Conservation (phyloP, 2,113 vertebrate species). For the Rattus rattus region DNA sequence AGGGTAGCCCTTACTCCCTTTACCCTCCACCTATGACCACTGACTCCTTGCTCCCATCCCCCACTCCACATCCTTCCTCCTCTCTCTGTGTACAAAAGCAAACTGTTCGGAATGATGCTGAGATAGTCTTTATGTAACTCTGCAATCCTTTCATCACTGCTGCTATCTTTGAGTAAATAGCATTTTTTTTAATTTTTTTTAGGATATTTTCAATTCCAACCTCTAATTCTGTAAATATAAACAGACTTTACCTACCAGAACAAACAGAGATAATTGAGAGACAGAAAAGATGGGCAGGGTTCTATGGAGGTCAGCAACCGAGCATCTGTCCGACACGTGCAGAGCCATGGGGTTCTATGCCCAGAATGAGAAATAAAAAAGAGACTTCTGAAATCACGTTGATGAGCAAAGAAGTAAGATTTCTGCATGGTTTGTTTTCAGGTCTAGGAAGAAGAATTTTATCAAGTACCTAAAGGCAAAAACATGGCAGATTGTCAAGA, state of each 20-base stretch:
- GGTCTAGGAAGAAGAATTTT: background rate
- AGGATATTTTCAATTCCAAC: background rate
- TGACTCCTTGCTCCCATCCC: background rate
- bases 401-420: background rate
- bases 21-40: background rate
- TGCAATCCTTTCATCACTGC: background rate
- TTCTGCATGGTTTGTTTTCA: background rate
- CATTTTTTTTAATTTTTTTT: background rate
- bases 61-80: background rate
- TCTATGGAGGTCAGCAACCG: background rate
- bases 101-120: background rate
- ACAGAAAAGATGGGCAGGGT: too few species aligned
- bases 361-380: background rate
- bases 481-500: background rate
- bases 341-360: background rate
- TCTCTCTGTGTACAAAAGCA: background rate
- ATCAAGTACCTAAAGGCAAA: background rate
- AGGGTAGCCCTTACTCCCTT: background rate
- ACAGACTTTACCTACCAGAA: background rate
- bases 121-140: background rate
- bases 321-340: too few species aligned
- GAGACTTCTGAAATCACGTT: background rate
- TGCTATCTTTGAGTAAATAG: background rate
- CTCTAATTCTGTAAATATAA: background rate
- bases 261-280: background rate